Evolutionary conservation across 2,888 invertebrate species (phyloP).

Genomic region (Tachina lurida): DNA sequence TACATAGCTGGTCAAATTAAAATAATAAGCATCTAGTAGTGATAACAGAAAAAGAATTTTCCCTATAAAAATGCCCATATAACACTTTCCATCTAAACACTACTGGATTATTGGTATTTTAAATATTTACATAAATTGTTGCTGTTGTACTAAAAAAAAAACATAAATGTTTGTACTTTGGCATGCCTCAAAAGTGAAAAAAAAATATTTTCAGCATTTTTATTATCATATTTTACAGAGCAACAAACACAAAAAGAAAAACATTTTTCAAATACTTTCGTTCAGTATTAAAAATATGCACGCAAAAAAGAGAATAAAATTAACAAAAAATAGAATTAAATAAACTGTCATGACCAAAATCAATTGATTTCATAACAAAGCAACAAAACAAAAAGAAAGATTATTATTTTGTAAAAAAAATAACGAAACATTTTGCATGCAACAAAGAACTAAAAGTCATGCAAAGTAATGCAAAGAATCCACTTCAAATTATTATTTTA

Average conservation of each 20-base stretch:
- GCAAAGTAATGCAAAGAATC: conserved; percentile 20
- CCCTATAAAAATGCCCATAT: too few relatives aligned
- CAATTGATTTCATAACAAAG: conserved; percentile 38
- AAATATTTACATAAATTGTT: neutral
- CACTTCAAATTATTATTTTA: conserved; percentile 14
- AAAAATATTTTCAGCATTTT: conserved; percentile 17
- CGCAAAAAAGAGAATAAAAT: neutral
- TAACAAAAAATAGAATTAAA: neutral
- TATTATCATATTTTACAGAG: neutral
- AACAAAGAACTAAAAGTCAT: conserved; percentile 7
- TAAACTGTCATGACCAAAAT: conserved; percentile 53
- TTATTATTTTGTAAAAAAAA: conserved; percentile 6
- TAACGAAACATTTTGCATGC: neutral
- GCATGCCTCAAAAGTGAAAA: conserved; percentile 1
- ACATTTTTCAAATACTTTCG: conserved; percentile 40
- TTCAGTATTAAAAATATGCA: conserved; percentile 12
- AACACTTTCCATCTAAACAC: neutral
- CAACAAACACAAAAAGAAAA: conserved; percentile 25
- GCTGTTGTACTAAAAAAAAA: neutral
- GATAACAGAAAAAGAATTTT: too few relatives aligned
- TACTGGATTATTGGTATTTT: neutral
- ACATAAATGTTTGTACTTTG: neutral
- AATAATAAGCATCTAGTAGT: too few relatives aligned
- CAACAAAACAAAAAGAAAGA: conserved; percentile 8
- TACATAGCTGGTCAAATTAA: too few relatives aligned